phyloP scores from a whole-genome alignment of 2,797 vertebrate species.

The Falco peregrinus region DNA sequence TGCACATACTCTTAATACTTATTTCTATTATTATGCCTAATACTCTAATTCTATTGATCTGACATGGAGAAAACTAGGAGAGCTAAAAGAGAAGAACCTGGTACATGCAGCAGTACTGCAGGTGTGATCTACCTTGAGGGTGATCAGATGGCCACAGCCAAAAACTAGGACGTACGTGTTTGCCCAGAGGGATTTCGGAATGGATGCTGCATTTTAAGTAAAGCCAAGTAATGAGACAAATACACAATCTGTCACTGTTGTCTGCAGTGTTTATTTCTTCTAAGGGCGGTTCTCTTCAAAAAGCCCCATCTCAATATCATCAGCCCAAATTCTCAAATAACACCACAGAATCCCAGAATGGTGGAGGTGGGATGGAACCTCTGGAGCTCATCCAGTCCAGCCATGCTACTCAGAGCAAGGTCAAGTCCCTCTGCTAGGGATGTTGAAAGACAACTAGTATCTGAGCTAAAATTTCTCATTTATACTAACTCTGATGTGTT shows the following conservation, averaged over 20 bases:
- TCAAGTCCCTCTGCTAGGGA: not conserved
- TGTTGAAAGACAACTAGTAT: not conserved
- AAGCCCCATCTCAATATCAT: not conserved
- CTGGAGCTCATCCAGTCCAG: not conserved
- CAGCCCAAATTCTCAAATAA: not conserved
- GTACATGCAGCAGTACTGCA: constrained; percentile 1
- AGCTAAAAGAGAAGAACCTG: not conserved
- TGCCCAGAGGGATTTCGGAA: constrained; percentile 15
- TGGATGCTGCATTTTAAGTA: not conserved
- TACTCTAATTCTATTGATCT: not conserved
- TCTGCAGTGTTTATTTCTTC: not conserved
- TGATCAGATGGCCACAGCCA: not conserved
- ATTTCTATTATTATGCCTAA: not conserved
- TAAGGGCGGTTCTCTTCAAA: not conserved
- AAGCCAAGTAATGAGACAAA: constrained; percentile 8
- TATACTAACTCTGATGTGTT: not conserved
- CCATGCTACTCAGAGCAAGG: not conserved
- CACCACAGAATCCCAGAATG: accelerated
- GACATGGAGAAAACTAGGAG: constrained; percentile 11
- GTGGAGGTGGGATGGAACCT: not conserved
- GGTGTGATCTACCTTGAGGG: constrained; percentile 45
- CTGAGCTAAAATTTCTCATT: not conserved
- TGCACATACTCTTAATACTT: not conserved
- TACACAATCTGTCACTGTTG: not conserved
- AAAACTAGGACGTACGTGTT: not conserved